Evolutionary conservation across 2,797 vertebrate genomes (phyloP).

Genomic region (Synanceia verrucosa): DNA sequence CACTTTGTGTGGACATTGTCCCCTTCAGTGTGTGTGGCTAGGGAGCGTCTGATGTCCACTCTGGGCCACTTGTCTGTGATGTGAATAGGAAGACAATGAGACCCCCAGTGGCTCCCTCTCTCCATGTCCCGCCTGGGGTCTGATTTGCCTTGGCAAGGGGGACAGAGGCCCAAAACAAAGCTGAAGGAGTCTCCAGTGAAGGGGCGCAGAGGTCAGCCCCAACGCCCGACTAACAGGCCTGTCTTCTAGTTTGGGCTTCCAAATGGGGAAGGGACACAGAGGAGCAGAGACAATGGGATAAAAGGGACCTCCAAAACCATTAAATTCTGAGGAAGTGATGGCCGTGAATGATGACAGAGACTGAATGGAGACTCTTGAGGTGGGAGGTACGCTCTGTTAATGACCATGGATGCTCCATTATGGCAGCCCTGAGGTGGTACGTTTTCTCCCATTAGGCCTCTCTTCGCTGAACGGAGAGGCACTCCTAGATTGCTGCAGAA

Average conservation of each 20-base stretch:
- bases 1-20: slow-evolving; percentile 85
- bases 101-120: slow-evolving; percentile 83
- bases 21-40: slow-evolving; percentile 79
- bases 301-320: slow-evolving; percentile 89
- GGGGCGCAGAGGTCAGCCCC: slow-evolving; percentile 80
- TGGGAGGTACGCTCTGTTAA: slow-evolving; percentile 85
- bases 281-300: slow-evolving; percentile 86
- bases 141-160: slow-evolving; percentile 85
- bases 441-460: slow-evolving; percentile 76
- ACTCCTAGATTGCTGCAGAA: slow-evolving; percentile 72
- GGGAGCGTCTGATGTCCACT: slow-evolving; percentile 84
- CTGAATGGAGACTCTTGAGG: slow-evolving; percentile 85
- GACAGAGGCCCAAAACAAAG: slow-evolving; percentile 84
- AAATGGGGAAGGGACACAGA: slow-evolving; percentile 83
- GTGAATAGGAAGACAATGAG: slow-evolving; percentile 87
- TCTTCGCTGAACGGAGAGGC: slow-evolving; percentile 60
- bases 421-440: slow-evolving; percentile 75
- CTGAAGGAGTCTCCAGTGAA: slow-evolving; percentile 78
- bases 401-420: slow-evolving; percentile 82
- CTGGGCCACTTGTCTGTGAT: slow-evolving; percentile 87
- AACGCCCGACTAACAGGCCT: slow-evolving; percentile 78
- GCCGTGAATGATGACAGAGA: slow-evolving; percentile 87
- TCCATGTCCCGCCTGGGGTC: slow-evolving; percentile 75
- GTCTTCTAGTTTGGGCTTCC: slow-evolving; percentile 81
- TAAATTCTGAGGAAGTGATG: slow-evolving; percentile 91